Conservation (phyloP, 2,113 vertebrate species). For the Falco punctatus region DNA sequence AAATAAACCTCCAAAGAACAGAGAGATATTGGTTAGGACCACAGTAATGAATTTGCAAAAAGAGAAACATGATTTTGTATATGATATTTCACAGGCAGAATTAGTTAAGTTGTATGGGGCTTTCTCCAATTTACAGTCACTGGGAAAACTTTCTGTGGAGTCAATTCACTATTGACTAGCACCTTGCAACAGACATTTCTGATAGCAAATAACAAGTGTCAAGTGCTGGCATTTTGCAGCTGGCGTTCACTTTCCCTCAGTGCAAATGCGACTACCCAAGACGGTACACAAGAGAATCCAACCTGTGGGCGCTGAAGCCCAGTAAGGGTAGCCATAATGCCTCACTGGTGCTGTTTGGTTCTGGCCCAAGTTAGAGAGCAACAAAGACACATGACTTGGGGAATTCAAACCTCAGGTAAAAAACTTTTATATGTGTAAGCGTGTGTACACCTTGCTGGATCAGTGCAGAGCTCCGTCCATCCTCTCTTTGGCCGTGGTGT, state of each 20-base stretch:
- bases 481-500: background rate
- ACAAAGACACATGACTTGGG: background rate
- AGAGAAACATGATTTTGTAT: background rate
- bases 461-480: background rate
- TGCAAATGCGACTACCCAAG: background rate
- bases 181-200: background rate
- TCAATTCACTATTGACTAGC: background rate
- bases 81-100: background rate
- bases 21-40: background rate
- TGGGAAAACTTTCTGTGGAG: background rate
- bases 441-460: background rate
- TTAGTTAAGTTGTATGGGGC: background rate
- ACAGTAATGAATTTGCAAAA: background rate
- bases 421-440: accelerated
- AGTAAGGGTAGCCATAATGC: background rate
- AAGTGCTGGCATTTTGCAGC: background rate
- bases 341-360: background rate
- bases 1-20: background rate
- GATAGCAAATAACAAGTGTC: background rate
- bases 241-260: background rate
- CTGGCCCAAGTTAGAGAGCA: background rate
- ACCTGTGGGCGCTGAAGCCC: background rate
- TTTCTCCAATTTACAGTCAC: background rate
- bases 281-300: background rate
- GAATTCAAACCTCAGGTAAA: background rate